A percentile compares a stretch with the other conserved stretches of the same genome.
These are phyloP conservation scores for Ophioderma brevispina DNA, from an alignment of 35 echinoderm and acorn worm genomes.

Conservation along the genomic window DNA sequence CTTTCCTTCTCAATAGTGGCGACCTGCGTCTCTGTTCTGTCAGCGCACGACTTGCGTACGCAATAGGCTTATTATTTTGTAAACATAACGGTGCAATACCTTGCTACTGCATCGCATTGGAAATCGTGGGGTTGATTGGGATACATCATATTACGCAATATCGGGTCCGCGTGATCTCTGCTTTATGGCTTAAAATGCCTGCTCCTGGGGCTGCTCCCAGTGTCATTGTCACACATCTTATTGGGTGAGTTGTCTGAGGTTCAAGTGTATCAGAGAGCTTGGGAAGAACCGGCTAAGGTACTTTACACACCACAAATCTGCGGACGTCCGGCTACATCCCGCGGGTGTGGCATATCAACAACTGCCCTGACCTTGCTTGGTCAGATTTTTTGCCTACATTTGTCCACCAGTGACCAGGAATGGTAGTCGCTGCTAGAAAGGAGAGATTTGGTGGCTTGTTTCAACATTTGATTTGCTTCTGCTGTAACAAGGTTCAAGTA, in stretches of 20 bases:
- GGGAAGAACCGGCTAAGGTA: constrained; percentile 12
- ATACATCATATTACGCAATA: constrained; percentile 30
- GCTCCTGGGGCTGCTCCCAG: constrained; percentile 9
- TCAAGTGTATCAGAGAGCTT: neutral
- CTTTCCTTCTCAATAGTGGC: constrained; percentile 61
- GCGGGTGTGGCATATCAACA: neutral
- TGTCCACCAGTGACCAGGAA: constrained; percentile 29
- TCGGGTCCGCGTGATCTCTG: constrained; percentile 9
- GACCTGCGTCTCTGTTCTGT: constrained; percentile 47
- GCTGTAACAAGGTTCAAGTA: constrained; percentile 48
- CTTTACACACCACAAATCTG: constrained; percentile 21
- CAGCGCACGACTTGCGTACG: constrained; percentile 64
- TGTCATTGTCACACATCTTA: constrained; percentile 34
- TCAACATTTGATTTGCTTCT: constrained; percentile 37
- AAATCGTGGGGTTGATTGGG: neutral
- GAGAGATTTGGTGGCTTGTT: constrained; percentile 25
- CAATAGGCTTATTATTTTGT: constrained; percentile 42
- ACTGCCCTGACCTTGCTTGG: neutral
- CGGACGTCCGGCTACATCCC: neutral
- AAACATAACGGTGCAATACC: constrained; percentile 3
- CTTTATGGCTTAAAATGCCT: constrained; percentile 19
- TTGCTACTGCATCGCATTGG: constrained; percentile 14
- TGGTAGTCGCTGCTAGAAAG: neutral
- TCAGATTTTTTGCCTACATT: constrained; percentile 30
- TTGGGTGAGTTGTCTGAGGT: constrained; percentile 5